Percentiles rank a stretch among this genome's conserved stretches.
Conservation (phyloP, 2,113 vertebrate genomes). For the Anolis carolinensis region DNA sequence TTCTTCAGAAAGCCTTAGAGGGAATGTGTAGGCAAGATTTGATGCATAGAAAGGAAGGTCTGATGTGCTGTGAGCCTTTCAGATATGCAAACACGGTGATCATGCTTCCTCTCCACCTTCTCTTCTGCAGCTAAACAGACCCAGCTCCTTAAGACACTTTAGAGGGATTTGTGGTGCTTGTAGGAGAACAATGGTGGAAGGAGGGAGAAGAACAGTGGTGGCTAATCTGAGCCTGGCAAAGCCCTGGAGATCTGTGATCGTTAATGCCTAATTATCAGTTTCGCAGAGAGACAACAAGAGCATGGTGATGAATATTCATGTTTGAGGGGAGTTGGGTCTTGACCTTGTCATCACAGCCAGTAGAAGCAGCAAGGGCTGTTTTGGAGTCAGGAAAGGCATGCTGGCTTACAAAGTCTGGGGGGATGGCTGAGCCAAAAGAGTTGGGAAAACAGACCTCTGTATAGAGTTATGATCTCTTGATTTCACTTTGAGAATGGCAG, state of each 20-base stretch:
- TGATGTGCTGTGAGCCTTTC: too few species aligned
- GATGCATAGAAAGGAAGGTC: too few species aligned
- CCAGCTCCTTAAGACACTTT: too few species aligned
- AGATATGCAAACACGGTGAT: too few species aligned
- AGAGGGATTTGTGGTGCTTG: too few species aligned
- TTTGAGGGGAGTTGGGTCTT: not conserved
- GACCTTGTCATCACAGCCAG: not conserved
- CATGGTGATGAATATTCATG: constrained; percentile 36
- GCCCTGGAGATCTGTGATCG: not conserved
- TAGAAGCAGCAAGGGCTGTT: not conserved
- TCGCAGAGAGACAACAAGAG: constrained; percentile 12
- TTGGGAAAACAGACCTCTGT: too few species aligned
- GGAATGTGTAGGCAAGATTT: too few species aligned
- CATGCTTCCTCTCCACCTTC: too few species aligned
- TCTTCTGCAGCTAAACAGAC: too few species aligned
- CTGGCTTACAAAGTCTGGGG: not conserved
- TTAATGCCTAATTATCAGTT: constrained; percentile 45
- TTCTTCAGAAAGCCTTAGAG: too few species aligned
- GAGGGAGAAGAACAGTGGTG: not conserved
- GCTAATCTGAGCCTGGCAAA: constrained; percentile 24
- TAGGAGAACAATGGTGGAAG: not conserved
- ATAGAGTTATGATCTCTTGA: not conserved
- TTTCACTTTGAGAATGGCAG: not conserved
- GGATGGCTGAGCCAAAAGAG: too few species aligned
- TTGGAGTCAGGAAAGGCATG: not conserved